Base-by-base conservation (phyloP, 2,113 vertebrate genomes). In the Irena cyanogastra region DNA sequence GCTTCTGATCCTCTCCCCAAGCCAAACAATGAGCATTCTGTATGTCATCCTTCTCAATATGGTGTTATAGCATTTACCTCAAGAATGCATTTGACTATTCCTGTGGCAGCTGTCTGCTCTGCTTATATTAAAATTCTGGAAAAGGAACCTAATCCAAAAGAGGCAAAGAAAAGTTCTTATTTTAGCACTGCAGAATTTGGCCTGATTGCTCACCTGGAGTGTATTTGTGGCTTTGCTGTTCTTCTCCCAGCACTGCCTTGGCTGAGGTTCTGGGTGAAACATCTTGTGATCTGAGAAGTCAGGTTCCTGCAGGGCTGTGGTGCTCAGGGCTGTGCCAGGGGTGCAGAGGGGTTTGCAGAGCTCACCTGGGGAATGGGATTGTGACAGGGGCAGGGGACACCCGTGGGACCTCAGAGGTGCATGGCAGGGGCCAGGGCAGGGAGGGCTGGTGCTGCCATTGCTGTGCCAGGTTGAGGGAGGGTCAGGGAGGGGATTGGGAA, bases 391-490 rank as follows among this genome's bases (percentile, higher is more conserved):
- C 16, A 45, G 54, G 53, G 31, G 4, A 28, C 35, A 56, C 31
- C 13, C 1, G 6, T 5, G 39, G 75, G 22, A 7, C 20, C 37
- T 3, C 49, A 6, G 65, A 45, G 56, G 10, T 5, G 16, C 3
- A 0, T 0, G 4, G 27, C 31, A 53, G 59, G 61, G 64, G 49
- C 1, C 10, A 31, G 37, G 35, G 4, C 7, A 45, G 61, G 63
- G 31, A 30, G 28, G 61, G 61, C 27, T 80, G 53, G 41, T 45
- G 2, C 47, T 37, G 22, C 13, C 18, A 1, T 8, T 63, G 30
- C 59, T 70, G 56, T 23, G 47, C 47, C 13, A 14, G 17, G 10
- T 2, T 14, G 22, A 42, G 50, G 70, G 45, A 13, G 39, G 16
- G 2, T 0, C 6, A 45, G 33, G 33, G 59, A 47, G 42, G 7